Base-by-base conservation (phyloP, 2,888 invertebrate genomes). In the Caenorhabditis afra region DNA sequence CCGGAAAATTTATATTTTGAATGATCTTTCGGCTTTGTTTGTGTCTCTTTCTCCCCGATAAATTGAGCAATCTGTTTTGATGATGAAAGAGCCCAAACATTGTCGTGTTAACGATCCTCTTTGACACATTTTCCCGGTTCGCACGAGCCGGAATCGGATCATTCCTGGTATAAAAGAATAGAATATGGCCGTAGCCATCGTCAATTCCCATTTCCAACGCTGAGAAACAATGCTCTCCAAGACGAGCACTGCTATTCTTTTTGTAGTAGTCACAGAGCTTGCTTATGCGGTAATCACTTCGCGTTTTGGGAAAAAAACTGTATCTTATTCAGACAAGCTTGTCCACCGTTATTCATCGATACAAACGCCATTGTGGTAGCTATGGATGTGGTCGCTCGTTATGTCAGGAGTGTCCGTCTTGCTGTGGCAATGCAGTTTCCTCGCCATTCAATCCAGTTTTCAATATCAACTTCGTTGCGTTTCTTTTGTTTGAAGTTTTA, bases 401-500 rank as follows among this genome's bases (percentile, higher is more conserved):
- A 12, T 80, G 80, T 35, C 75, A 80, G 41, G 80, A 80, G 35
- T 80, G 80, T n/a, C 80, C 80, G n/a, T 20, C 52, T 11, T 80
- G 80, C 29, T 80, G 80, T 37, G 62, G 68, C 14, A 49, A 45
- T n/a, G n/a, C n/a, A n/a, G n/a, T n/a, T n/a, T n/a, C n/a, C 16
- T 47, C 20, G 50, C 57, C 62, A 11, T 62, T 49, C 23, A 62
- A 53, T 14, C 75, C 75, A 23, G 62, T 66, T 44, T 75, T 80
- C 50, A 75, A 71, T 39, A 70, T 75, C 23, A 39, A 76, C 14
- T 76, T 80, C 45, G 79, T 79, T 14, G 14, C 1, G n/a, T n/a
- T n/a, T n/a, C n/a, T n/a, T n/a, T n/a, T 20, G 52, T 52, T 18
- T 29, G 10, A 4, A n/a, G n/a, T 20, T 29, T 23, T 11, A 10